Evolutionary conservation across 1,140 invertebrate species (phyloP).

Genomic region (Pentalonia nigronervosa): DNA sequence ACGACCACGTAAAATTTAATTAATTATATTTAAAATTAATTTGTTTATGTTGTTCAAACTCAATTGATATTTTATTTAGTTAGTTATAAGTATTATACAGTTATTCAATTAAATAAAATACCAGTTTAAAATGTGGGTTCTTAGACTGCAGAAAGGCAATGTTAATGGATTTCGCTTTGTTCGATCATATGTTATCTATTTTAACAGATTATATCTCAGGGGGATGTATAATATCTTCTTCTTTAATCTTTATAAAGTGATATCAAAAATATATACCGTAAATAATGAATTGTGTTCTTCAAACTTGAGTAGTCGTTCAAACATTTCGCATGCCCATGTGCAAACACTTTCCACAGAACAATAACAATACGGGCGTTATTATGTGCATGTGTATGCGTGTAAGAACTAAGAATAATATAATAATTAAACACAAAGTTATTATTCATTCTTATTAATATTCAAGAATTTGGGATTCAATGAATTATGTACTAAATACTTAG

Average conservation of each 20-base stretch:
- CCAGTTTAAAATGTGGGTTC: background rate
- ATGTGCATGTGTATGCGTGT: background rate
- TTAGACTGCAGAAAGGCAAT: background rate
- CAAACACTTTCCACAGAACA: background rate
- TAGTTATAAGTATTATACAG: background rate
- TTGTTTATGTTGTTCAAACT: background rate
- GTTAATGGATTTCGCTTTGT: background rate
- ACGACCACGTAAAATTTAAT: background rate
- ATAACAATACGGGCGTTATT: background rate
- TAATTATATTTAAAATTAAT: background rate
- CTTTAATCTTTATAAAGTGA: background rate
- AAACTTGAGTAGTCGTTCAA: background rate
- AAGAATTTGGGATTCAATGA: background rate
- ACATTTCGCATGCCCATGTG: background rate
- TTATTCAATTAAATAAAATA: background rate
- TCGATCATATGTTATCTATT: background rate
- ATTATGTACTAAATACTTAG: background rate
- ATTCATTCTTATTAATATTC: background rate
- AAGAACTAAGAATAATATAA: background rate
- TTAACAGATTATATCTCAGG: background rate
- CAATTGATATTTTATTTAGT: background rate
- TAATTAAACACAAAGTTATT: background rate
- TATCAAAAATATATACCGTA: background rate
- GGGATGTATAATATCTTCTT: background rate
- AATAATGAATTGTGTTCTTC: background rate